Evolutionary conservation across 2,797 vertebrate genomes (phyloP), one percentile per base, ranked within the genome.

Genomic region (Diceros bicornis): DNA sequence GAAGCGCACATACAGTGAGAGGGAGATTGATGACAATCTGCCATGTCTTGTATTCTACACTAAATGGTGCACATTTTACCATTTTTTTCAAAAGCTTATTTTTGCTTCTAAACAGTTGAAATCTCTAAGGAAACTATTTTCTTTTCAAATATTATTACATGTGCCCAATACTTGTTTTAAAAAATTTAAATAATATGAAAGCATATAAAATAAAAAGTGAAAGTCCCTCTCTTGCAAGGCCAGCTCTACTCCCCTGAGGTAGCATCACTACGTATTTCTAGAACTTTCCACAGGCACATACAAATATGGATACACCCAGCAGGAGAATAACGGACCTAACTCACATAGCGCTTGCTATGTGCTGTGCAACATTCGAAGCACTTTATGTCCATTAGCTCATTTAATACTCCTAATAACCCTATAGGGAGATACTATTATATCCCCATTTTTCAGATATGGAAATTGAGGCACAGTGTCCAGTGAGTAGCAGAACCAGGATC

Each of bases 1-100:
- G 44, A 74, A 52, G 23, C 84, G 47, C 72, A 44, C 7, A 8
- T 2, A 27, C 66, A 37, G 55, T 3, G 41, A 84, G 44, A 25
- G 7, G 37, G 55, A 96, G 89, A 93, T 25, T 5, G 90, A 89
- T 77, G 86, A 61, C 47, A 4, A 1, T 0, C 86, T 89, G 78
- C 84, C 93, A 34, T 4, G 23, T 71, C 93, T 71, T 77, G 9
- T 77, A 77, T 64, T 97, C 86, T 32, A 81, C 44, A 59, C 57
- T 91, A 98, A 96, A 94, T 81, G 86, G 47, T 87, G 82, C 74
- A 79, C 71, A 94, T 93, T 95, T 87, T 62, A 57, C 20, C 74
- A 17, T 44, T 34, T 82, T 87, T 75, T 90, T 23, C 55, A 72
- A 95, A 92, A 93, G 52, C 41, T 59, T 83, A 81, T 32, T 91